Conservation (phyloP, 2,888 invertebrate species). For the Steromphala cineraria region DNA sequence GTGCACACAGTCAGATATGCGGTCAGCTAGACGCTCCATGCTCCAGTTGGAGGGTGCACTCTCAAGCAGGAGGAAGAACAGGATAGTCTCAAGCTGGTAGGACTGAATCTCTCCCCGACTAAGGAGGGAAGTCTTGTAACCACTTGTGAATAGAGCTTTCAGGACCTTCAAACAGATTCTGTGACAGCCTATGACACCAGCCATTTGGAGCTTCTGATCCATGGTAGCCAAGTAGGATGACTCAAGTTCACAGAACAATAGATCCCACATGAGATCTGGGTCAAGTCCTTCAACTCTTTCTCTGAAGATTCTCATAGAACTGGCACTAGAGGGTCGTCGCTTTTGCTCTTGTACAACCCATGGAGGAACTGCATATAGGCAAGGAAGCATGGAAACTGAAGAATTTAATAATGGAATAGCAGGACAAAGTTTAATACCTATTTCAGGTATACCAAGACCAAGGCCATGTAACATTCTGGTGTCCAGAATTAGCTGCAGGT, state of each 20-base stretch:
- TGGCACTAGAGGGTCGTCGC: neutral
- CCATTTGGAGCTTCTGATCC: conserved; percentile 41
- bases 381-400: conserved; percentile 45
- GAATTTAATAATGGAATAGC: conserved; percentile 48
- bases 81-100: conserved; percentile 47
- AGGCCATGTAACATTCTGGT: conserved; percentile 48
- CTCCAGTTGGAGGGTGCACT: conserved; percentile 58
- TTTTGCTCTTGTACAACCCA: conserved; percentile 37
- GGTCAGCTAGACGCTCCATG: conserved; percentile 46
- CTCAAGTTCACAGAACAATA: conserved; percentile 47
- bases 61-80: conserved; percentile 59
- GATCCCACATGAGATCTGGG: conserved; percentile 51
- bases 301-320: conserved; percentile 22
- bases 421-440: conserved; percentile 53
- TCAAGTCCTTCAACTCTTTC: conserved; percentile 18
- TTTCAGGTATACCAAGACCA: conserved; percentile 56
- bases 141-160: conserved; percentile 53
- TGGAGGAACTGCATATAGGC: conserved; percentile 53
- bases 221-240: conserved; percentile 35
- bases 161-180: conserved; percentile 52
- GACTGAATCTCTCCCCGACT: conserved; percentile 52
- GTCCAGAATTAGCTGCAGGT: conserved; percentile 51
- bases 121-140: conserved; percentile 47
- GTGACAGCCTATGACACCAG: conserved; percentile 52
- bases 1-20: conserved; percentile 60